phyloP scores from a whole-genome alignment of 2,888 invertebrate species.

The Agrochola litura region DNA sequence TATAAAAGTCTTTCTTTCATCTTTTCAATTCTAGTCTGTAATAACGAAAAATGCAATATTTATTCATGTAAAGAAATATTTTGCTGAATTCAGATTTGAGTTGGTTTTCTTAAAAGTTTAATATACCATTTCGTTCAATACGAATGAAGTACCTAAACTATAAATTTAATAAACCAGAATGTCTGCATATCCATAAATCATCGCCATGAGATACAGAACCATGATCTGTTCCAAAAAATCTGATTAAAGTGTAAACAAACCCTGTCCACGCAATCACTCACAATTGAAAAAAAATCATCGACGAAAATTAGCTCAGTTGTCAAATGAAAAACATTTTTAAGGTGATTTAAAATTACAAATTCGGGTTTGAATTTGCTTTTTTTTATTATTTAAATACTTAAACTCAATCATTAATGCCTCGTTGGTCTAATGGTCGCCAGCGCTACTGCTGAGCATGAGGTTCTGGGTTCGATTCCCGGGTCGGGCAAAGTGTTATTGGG shows the following conservation, averaged over 20 bases:
- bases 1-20: not conserved
- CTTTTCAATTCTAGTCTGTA: slow-evolving; percentile 43
- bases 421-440: too few relatives aligned
- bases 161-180: slow-evolving; percentile 22
- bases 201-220: not conserved
- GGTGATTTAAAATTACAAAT: not conserved
- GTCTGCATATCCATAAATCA: slow-evolving; percentile 30
- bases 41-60: slow-evolving; percentile 14
- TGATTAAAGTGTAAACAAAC: not conserved
- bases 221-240: not conserved
- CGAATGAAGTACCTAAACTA: not conserved
- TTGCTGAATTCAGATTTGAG: slow-evolving; percentile 6
- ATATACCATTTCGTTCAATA: not conserved
- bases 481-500: too few relatives aligned
- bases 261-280: not conserved
- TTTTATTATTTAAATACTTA: not conserved
- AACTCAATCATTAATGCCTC: not conserved
- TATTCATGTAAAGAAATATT: not conserved
- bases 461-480: too few relatives aligned
- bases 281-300: not conserved
- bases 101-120: not conserved
- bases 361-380: not conserved
- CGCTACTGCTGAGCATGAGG: too few relatives aligned
- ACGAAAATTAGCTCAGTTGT: not conserved
- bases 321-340: too few relatives aligned